phyloP scores from a whole-genome alignment of 2,113 vertebrate genomes.

The Clarias gariepinus region DNA sequence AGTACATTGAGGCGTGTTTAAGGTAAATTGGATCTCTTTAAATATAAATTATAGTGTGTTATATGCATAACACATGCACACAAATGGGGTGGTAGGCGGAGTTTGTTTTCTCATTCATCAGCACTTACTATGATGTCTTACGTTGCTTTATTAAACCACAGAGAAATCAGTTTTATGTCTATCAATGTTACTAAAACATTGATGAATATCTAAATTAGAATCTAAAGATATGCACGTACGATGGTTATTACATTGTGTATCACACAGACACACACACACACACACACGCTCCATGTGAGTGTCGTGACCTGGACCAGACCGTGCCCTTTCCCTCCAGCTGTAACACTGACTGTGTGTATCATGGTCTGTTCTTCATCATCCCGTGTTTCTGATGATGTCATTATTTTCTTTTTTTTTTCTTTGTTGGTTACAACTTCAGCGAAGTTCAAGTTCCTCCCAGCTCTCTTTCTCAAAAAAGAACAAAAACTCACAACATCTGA shows the following conservation, averaged over 20 bases:
- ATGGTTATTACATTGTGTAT: not conserved
- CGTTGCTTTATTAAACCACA: not conserved
- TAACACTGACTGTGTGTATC: not conserved
- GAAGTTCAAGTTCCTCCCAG: not conserved
- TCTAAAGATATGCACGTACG: not conserved
- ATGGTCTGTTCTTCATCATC: conserved; percentile 3
- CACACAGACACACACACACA: not conserved
- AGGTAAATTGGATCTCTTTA: not conserved
- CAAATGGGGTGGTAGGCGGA: not conserved
- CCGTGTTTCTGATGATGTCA: not conserved
- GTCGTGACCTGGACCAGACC: not conserved
- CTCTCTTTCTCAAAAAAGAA: not conserved
- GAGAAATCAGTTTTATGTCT: not conserved
- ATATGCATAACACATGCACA: not conserved
- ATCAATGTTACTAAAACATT: not conserved
- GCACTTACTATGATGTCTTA: not conserved
- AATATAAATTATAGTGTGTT: not conserved
- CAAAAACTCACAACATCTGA: not conserved
- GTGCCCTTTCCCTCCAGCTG: not conserved
- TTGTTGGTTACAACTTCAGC: not conserved
- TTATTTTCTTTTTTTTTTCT: not conserved
- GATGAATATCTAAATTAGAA: not conserved
- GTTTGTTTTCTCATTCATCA: not conserved
- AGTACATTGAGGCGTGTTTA: too few relatives aligned
- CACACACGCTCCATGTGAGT: not conserved